phyloP scores from a whole-genome alignment of 2,888 invertebrate genomes.

The Drosophila phalerata region DNA sequence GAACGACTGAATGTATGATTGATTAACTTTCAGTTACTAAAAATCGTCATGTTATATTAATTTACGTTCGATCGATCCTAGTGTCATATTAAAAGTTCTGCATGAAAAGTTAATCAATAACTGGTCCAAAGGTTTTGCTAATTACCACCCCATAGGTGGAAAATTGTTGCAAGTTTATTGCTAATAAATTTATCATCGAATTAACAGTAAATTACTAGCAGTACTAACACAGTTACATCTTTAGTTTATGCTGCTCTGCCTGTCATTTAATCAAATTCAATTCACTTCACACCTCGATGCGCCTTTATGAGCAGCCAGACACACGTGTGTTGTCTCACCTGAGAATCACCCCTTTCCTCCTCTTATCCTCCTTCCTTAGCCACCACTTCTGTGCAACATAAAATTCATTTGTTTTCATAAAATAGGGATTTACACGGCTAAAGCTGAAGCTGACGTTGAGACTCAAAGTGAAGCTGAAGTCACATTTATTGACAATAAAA shows the following conservation, averaged over 20 bases:
- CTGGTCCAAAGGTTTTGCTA: neutral
- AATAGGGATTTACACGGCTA: constrained; percentile 65
- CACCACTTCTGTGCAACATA: constrained; percentile 41
- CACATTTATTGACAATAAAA: constrained; percentile 59
- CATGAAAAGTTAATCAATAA: constrained; percentile 3
- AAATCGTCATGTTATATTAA: no score
- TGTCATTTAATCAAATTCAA: constrained; percentile 73
- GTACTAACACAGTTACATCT: constrained; percentile 14
- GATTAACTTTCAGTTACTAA: no score
- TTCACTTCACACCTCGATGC: constrained; percentile 61
- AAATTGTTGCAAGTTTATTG: neutral
- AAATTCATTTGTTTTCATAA: constrained; percentile 81
- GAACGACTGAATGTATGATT: no score
- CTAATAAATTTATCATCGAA: constrained; percentile 24
- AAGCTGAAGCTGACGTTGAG: constrained; percentile 28
- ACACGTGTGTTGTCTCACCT: constrained; percentile 2
- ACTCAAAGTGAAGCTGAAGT: constrained; percentile 18
- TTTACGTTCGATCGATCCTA: neutral
- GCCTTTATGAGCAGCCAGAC: constrained; percentile 16
- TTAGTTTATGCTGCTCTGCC: constrained; percentile 16
- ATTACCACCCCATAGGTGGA: neutral
- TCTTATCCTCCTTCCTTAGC: no score
- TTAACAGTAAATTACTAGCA: constrained; percentile 26
- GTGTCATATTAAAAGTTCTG: neutral
- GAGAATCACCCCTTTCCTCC: neutral